phyloP scores from a whole-genome alignment of 2,797 vertebrate species.

The Hoplostethus atlanticus region DNA sequence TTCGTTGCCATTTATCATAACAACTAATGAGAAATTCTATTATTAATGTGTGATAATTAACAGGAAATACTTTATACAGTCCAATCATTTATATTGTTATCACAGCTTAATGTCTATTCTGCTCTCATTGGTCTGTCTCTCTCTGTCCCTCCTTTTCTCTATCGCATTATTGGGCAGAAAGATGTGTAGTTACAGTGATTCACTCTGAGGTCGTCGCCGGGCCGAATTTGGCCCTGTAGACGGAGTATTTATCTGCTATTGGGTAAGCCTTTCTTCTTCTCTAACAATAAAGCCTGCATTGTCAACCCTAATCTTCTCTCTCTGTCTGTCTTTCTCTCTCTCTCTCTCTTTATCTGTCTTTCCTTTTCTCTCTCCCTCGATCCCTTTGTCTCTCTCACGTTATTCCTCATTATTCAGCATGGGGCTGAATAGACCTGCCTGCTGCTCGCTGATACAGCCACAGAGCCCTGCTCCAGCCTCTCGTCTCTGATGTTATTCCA shows the following conservation, averaged over 20 bases:
- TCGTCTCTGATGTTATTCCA: slow-evolving; percentile 56
- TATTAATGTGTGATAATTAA: slow-evolving; percentile 45
- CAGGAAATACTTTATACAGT: slow-evolving; percentile 11
- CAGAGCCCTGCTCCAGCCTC: slow-evolving; percentile 47
- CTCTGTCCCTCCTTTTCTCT: background rate
- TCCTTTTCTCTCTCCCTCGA: slow-evolving; percentile 31
- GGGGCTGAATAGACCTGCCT: slow-evolving; percentile 65
- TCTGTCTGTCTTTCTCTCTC: slow-evolving; percentile 18
- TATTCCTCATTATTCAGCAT: slow-evolving; percentile 65
- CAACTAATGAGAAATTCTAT: slow-evolving; percentile 3
- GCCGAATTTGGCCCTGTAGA: no score
- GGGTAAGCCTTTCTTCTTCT: slow-evolving; percentile 1
- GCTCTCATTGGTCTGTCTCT: background rate
- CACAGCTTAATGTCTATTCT: background rate
- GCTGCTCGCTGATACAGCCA: slow-evolving; percentile 69
- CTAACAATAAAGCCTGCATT: background rate
- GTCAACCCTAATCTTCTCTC: slow-evolving; percentile 17
- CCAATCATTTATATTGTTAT: slow-evolving; percentile 19
- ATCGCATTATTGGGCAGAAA: background rate
- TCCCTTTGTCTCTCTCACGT: slow-evolving; percentile 56
- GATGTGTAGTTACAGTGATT: background rate
- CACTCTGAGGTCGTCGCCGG: background rate
- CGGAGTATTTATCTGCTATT: background rate
- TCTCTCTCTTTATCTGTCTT: slow-evolving; percentile 6
- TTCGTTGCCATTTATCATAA: slow-evolving; percentile 30